A percentile compares a stretch with the other conserved stretches of the same genome.
Evolutionary conservation across 2,797 vertebrate species (phyloP).

Genomic region (Botia almorhae): DNA sequence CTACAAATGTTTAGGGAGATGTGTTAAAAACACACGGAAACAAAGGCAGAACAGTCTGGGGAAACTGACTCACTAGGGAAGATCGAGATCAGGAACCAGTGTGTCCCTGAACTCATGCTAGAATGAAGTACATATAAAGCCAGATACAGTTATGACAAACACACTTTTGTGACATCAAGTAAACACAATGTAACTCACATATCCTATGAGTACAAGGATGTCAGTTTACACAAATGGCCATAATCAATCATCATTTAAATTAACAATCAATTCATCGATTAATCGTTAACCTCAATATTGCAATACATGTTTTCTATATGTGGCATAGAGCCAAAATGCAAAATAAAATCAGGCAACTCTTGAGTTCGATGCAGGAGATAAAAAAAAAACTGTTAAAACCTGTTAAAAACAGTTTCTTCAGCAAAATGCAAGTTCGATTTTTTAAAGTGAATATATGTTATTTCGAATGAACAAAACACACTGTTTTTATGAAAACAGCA

Average conservation of each 20-base stretch:
- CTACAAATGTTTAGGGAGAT: not conserved
- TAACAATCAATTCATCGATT: too few relatives aligned
- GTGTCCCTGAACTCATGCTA: not conserved
- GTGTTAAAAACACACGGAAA: constrained; percentile 17
- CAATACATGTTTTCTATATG: too few relatives aligned
- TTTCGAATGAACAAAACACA: constrained; percentile 22
- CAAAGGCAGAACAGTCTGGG: constrained; percentile 17
- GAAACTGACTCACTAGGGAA: constrained; percentile 47
- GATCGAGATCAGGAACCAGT: not conserved
- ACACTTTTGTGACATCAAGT: constrained; percentile 5
- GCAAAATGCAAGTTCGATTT: too few relatives aligned
- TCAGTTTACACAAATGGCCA: too few relatives aligned
- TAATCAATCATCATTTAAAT: too few relatives aligned
- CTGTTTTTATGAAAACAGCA: not conserved
- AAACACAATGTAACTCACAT: constrained; percentile 24
- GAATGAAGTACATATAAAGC: not conserved
- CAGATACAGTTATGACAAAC: not conserved
- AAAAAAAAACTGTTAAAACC: too few relatives aligned
- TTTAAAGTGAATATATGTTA: not conserved
- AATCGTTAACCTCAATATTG: too few relatives aligned
- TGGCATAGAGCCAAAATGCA: too few relatives aligned
- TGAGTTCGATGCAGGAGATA: too few relatives aligned
- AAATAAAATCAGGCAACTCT: too few relatives aligned
- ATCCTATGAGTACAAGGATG: not conserved
- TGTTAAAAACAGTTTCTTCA: too few relatives aligned